Evolutionary conservation across 2,888 invertebrate species (phyloP), one percentile per base, ranked within the genome.

Genomic region (Phanerotoma sp.): DNA sequence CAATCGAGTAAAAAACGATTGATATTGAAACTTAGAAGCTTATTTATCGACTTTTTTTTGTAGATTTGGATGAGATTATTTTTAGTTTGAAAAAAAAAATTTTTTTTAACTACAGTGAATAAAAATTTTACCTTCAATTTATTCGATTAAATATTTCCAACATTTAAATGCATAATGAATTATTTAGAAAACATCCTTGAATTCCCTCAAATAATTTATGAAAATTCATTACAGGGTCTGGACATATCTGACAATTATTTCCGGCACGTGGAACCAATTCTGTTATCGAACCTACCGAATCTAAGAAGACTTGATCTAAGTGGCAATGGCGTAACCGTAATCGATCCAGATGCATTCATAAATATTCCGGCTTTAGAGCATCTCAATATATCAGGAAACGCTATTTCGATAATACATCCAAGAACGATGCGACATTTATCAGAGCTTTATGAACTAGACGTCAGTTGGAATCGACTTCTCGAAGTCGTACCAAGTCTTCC

Each of bases 401-500:
- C 84, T 13, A 75, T 94, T 18, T 80, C 84, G 7, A 80, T 83
- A 0, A 73, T 92, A 51, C 91, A 89, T 75, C 87, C 89, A 2
- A 84, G 87, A 18, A 91, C 91, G 0, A 89, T 94, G 65, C 80
- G 86, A 55, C 88, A 88, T 66, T 76, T 93, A 49, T 82, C 83
- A 45, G 85, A 86, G 60, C 80, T 94, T 0, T 92, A 88, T 64
- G 91, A 91, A 75, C 77, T 93, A 21, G 93, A 93, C 71, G 82
- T 87, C 1, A 88, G 89, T 65, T 80, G 81, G 61, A 93, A 93
- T 73, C 81, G 83, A 53, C 72, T 93, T 57, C 77, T 85, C n/a
- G 86, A 88, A 66, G 83, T 92, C 60, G 83, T 89, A n/a, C 86
- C 89, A 2, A 90, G 89, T 1, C 77, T 92, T 48, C 91, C 92